These are phyloP conservation scores for Xyliphius kryptos DNA, from an alignment of 2,113 vertebrate genomes.

Conservation along the genomic window DNA sequence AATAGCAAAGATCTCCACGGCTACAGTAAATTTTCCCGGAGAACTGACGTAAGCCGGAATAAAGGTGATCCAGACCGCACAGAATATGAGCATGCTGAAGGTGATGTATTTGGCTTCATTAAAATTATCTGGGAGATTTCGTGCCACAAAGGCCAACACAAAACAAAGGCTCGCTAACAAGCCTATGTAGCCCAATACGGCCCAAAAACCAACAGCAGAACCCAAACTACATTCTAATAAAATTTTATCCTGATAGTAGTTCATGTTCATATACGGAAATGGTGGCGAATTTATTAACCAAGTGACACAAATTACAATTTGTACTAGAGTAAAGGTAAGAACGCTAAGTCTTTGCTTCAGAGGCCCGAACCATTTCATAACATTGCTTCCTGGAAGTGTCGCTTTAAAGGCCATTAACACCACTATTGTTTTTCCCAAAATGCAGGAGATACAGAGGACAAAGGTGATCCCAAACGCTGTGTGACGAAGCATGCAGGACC, in stretches of 20 bases:
- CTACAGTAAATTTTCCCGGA: conserved; percentile 63
- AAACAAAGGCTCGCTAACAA: conserved; percentile 58
- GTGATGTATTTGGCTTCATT: conserved; percentile 69
- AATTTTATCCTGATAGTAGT: conserved; percentile 50
- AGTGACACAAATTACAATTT: conserved; percentile 58
- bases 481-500: conserved; percentile 66
- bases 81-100: conserved; percentile 70
- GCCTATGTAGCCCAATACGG: conserved; percentile 63
- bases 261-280: conserved; percentile 51
- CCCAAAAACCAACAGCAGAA: conserved; percentile 56
- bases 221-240: conserved; percentile 60
- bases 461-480: conserved; percentile 65
- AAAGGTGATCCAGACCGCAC: conserved; percentile 65
- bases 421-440: conserved; percentile 70
- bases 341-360: conserved; percentile 58
- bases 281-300: conserved; percentile 62
- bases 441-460: conserved; percentile 65
- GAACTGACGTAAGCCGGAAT: conserved; percentile 68
- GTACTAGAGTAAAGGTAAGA: conserved; percentile 51
- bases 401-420: conserved; percentile 68
- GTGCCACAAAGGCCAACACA: conserved; percentile 59
- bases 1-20: conserved; percentile 69
- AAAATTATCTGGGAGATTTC: conserved; percentile 65
- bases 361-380: conserved; percentile 67
- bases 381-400: conserved; percentile 58